Conservation (phyloP, 1,140 invertebrate species). For the Atta colombica region DNA sequence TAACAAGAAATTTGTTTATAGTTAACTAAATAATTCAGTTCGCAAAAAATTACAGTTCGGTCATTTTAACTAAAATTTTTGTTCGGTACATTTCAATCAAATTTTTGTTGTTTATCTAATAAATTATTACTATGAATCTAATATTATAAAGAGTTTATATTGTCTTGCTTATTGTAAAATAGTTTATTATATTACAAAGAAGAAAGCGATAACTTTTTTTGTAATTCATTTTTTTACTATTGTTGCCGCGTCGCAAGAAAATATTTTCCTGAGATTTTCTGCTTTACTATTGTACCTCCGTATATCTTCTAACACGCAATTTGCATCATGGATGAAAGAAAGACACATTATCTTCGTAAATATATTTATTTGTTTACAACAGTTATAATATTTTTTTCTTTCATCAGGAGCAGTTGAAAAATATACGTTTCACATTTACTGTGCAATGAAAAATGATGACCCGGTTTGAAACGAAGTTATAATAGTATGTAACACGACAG, state of each 20-base stretch:
- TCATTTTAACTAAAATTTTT: no score
- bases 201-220: background rate
- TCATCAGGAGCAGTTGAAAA: background rate
- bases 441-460: slow-evolving; percentile 1
- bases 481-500: background rate
- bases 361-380: slow-evolving; percentile 11
- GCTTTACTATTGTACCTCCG: background rate
- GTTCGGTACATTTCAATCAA: no score
- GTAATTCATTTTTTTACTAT: slow-evolving; percentile 17
- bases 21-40: no score
- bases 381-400: background rate
- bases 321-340: background rate
- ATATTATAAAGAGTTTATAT: background rate
- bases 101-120: background rate
- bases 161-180: no score
- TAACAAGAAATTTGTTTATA: no score
- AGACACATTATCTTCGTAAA: slow-evolving; percentile 11
- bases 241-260: background rate
- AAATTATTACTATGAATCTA: background rate
- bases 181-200: background rate
- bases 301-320: background rate
- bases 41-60: no score
- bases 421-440: background rate
- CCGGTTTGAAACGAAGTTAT: slow-evolving; percentile 34
- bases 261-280: background rate